phyloP scores from a whole-genome alignment of 92 coral and sea anemone genomes.

The Micromussa lordhowensis region DNA sequence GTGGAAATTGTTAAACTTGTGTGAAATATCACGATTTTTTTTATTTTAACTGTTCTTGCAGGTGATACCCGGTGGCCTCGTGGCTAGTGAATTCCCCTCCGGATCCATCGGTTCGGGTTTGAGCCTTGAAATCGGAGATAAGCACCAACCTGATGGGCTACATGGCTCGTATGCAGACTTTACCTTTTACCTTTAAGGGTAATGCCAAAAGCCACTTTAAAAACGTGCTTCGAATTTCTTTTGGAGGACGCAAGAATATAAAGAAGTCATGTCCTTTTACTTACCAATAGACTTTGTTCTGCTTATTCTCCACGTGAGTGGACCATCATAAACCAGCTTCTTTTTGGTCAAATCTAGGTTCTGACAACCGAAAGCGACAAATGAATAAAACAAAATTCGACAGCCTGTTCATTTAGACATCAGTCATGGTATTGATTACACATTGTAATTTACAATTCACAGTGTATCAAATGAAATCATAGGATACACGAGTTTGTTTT shows the following conservation, averaged over 20 bases:
- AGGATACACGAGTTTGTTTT: neutral
- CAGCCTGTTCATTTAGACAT: neutral
- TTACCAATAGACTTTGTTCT: conserved; percentile 95
- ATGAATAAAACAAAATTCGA: neutral
- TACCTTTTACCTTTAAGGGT: neutral
- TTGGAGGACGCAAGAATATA: neutral
- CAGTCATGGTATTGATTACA: neutral
- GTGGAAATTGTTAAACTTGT: too few relatives aligned
- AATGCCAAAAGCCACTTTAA: neutral
- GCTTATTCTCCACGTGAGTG: conserved; percentile 97
- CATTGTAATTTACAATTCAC: too few relatives aligned
- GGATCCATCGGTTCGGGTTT: too few relatives aligned
- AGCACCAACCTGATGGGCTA: too few relatives aligned
- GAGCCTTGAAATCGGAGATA: too few relatives aligned
- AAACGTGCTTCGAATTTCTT: neutral
- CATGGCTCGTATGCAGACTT: too few relatives aligned
- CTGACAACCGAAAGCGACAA: conserved; percentile 37
- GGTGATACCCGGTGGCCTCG: too few relatives aligned
- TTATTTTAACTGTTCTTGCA: neutral
- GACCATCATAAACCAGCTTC: conserved; percentile 93
- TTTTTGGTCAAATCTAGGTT: conserved; percentile 88
- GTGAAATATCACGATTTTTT: too few relatives aligned
- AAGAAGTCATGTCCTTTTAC: conserved; percentile 2
- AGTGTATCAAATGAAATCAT: neutral
- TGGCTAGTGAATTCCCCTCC: too few relatives aligned